Evolutionary conservation across 2,797 vertebrate species (phyloP).

Genomic region (Enteromius argenteus): DNA sequence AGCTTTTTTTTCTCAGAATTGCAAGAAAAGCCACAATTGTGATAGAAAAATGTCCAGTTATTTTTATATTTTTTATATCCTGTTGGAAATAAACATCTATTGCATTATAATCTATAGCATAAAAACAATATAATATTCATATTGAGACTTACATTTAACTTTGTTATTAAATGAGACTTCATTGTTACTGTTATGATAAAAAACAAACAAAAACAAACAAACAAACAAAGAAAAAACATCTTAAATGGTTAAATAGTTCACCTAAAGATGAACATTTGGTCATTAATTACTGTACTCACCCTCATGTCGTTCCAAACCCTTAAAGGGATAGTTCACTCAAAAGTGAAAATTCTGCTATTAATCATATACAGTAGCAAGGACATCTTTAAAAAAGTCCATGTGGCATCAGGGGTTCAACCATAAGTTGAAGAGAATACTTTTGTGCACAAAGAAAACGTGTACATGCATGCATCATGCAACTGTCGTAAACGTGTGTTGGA

Average conservation of each 20-base stretch:
- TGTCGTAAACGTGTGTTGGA: neutral
- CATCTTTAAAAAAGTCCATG: no score
- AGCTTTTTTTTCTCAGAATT: neutral
- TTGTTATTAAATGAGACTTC: neutral
- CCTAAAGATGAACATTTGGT: no score
- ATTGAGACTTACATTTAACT: neutral
- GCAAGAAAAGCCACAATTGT: neutral
- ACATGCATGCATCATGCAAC: neutral
- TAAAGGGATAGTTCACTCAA: neutral
- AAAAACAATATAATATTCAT: neutral
- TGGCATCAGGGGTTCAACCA: no score
- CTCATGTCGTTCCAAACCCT: neutral
- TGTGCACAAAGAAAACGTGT: no score
- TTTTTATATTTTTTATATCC: neutral
- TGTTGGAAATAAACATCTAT: neutral
- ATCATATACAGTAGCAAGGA: no score
- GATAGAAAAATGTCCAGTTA: neutral
- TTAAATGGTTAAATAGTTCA: neutral
- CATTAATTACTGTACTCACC: no score
- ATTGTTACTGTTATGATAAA: neutral
- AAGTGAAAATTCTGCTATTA: neutral
- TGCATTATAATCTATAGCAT: neutral
- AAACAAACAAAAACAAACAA: no score
- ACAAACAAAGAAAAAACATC: neutral
- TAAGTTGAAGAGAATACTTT: no score